Base-by-base conservation (phyloP, 2,113 vertebrate genomes). In the Sinocyclocheilus grahami region DNA sequence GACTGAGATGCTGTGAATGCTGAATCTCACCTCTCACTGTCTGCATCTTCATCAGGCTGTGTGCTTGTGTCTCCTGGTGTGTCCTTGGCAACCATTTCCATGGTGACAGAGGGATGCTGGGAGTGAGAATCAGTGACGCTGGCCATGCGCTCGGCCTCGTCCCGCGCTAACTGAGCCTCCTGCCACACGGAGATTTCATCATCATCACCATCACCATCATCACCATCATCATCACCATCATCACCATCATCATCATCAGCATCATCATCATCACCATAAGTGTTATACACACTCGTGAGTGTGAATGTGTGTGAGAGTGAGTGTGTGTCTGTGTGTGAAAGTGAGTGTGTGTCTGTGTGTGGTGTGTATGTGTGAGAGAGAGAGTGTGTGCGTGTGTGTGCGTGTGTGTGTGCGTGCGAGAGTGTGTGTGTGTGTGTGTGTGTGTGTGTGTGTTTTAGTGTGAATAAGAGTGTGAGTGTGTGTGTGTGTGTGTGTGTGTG, bases 161-260 rank as follows among this genome's bases (percentile, higher is more conserved):
- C 94, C 89, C 94, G 95, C 13, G 96, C 96, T 86, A 97, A 91
- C 91, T 95, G 96, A 92, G 96, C 95, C 90, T 98, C 97, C 98
- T 99, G 89, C 8, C 30, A 82, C 4, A 63, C 18, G 0, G 18
- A 22, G 55, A 58, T 18, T 22, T 9, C 14, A 33, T 1, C 30
- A 71, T 10, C 63, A 24, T 3, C 3, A 24, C 1, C 60, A 63
- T 71, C 76, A 65, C 33, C 33, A 60, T 46, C 37, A 81, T 77
- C 76, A 65, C 24, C 33, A 60, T 46, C 37, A 81, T 77, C 71
- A 65, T 33, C 33, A 60, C 46, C 48, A 81, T 71, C 76, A 65
- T 24, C 33, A 60, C 37, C 48, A 71, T 20, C 33, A 0, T 33
- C 60, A 62, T 1, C 76, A 65, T 33, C 33, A 60, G 33, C 46